Evolutionary conservation across 2,888 invertebrate species (phyloP), one percentile per base, ranked within the genome.

Genomic region (Parochlus steinenii): DNA sequence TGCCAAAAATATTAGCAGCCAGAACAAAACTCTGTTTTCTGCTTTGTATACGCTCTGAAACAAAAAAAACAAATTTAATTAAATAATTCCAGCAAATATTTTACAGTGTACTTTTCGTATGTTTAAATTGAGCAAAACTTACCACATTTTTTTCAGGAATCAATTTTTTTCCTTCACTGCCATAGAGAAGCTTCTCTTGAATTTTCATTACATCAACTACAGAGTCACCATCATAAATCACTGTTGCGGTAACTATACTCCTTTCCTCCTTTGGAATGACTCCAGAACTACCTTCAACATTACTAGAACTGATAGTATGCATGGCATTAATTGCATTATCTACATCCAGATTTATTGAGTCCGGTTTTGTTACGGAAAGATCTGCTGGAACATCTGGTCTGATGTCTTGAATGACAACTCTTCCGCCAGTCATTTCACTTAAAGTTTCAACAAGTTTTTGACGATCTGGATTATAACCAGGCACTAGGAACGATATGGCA

Each of bases 401-500:
- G 28, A 83, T 72, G 38, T 77, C 74, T 47, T 77, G 67, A 37
- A 86, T 78, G 31, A 68, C 71, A 2, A 85, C 79, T 52, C 71
- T 72, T 3, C 79, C 81, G 3, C 86, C 86, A 1, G 86, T 83
- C 27, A 83, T 68, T 17, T 75, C 69, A 40, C 73, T 74, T 20
- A 87, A 60, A 24, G 80, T 74, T 48, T 77, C 73, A 51, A 81
- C 79, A 11, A 82, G 68, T 46, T 74, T 74, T 37, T 62, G 62
- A 43, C 71, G 71, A 55, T 86, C 76, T 6, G 76, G 76, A 52
- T 78, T 73, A 34, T 67, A 66, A 31, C 80, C 81, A 4, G 83
- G 79, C 24, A 87, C 75, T 39, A 87, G 74, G 54, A 87, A 87
- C 14, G 76, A 71, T 59, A 87, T 77, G 23, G 75, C 75, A 38